phyloP scores from a whole-genome alignment of 2,113 vertebrate genomes.

The Gambusia holbrooki region DNA sequence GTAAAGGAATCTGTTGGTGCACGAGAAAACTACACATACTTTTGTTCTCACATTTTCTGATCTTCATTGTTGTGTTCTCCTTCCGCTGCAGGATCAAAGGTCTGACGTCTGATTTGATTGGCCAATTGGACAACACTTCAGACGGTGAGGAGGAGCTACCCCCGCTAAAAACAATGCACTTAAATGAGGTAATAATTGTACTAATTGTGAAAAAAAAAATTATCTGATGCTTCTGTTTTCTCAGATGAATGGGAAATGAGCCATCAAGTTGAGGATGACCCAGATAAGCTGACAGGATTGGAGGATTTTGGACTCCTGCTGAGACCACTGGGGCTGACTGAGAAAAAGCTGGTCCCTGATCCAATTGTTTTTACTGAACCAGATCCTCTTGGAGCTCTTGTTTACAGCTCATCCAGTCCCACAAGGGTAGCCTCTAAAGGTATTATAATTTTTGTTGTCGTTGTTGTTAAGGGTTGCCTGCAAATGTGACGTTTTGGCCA shows the following conservation, averaged over 20 bases:
- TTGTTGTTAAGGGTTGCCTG: not conserved
- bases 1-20: constrained; percentile 40
- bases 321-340: constrained; percentile 80
- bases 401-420: constrained; percentile 52
- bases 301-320: constrained; percentile 82
- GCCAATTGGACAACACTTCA: constrained; percentile 79
- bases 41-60: not conserved
- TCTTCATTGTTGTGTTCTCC: constrained; percentile 7
- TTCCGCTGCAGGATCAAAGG: constrained; percentile 72
- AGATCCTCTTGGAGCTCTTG: constrained; percentile 81
- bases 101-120: constrained; percentile 81
- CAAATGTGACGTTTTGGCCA: not conserved
- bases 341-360: constrained; percentile 81
- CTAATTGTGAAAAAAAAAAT: not conserved
- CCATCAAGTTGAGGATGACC: constrained; percentile 67
- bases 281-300: constrained; percentile 79
- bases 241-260: constrained; percentile 83
- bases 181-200: not conserved
- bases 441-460: not conserved
- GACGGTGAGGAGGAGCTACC: constrained; percentile 73
- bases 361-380: constrained; percentile 80
- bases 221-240: constrained; percentile 17
- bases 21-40: not conserved
- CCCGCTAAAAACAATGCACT: not conserved
- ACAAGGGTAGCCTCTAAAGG: constrained; percentile 66